Conservation (phyloP, 2,888 invertebrate genomes). For the Caenorhabditis doughertyi region DNA sequence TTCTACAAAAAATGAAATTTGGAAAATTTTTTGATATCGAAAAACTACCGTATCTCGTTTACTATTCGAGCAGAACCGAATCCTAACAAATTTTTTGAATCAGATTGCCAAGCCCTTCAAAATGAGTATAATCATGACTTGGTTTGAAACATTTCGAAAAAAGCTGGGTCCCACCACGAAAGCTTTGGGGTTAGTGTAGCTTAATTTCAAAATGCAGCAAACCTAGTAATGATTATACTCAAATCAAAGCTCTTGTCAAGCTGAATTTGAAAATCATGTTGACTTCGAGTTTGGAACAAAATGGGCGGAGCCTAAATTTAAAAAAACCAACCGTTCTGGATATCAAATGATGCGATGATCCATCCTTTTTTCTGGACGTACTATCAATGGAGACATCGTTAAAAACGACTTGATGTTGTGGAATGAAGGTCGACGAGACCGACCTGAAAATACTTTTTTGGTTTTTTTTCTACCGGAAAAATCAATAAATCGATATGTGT, state of each 20-base stretch:
- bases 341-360: slow-evolving; percentile 46
- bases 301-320: too few relatives aligned
- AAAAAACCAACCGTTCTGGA: slow-evolving; percentile 48
- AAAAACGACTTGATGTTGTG: slow-evolving; percentile 73
- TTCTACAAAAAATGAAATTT: too few relatives aligned
- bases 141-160: too few relatives aligned
- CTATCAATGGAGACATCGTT: slow-evolving; percentile 27
- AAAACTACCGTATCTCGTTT: too few relatives aligned
- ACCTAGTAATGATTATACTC: neutral
- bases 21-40: neutral
- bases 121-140: too few relatives aligned
- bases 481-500: neutral
- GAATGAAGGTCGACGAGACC: slow-evolving; percentile 74
- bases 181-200: neutral
- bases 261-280: neutral
- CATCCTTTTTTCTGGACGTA: slow-evolving; percentile 15
- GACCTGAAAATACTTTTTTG: slow-evolving; percentile 60
- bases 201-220: neutral
- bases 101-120: too few relatives aligned
- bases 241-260: too few relatives aligned
- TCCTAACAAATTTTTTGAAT: too few relatives aligned
- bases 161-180: too few relatives aligned
- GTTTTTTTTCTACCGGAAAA: neutral
- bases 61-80: too few relatives aligned
- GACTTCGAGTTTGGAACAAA: too few relatives aligned